Evolutionary conservation across 2,888 invertebrate species (phyloP).

Genomic region (Eupelmus urozonus): DNA sequence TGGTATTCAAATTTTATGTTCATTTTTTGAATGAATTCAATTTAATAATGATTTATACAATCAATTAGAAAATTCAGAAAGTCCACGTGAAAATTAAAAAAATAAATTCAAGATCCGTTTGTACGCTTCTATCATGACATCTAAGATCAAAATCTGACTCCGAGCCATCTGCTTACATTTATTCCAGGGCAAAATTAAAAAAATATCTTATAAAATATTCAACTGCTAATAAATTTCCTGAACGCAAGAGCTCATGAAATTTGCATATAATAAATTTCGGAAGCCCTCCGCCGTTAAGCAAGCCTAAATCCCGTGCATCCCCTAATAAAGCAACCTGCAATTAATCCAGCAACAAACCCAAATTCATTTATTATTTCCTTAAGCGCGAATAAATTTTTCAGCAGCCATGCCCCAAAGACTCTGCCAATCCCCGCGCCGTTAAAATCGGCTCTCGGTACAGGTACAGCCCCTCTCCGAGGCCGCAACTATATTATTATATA

Average conservation of each 20-base stretch:
- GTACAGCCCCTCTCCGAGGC: neutral
- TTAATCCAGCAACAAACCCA: neutral
- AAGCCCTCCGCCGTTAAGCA: neutral
- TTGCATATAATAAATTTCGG: constrained; percentile 22
- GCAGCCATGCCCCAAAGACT: neutral
- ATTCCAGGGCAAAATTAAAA: too few species aligned
- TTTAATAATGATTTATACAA: too few species aligned
- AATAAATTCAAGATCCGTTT: too few species aligned
- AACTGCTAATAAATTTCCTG: constrained; percentile 15
- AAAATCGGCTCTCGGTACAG: neutral
- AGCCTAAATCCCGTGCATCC: neutral
- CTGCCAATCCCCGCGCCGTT: neutral
- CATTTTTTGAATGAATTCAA: too few species aligned
- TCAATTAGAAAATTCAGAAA: too few species aligned
- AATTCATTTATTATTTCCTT: constrained; percentile 21
- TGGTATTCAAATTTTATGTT: too few species aligned
- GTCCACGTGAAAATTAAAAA: too few species aligned
- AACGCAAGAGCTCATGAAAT: neutral
- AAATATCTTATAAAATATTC: neutral
- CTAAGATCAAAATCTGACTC: too few species aligned
- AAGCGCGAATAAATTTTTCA: constrained; percentile 13
- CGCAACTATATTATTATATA: constrained; percentile 45
- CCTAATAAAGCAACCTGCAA: neutral
- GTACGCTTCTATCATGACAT: too few species aligned
- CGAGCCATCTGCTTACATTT: too few species aligned